These are phyloP conservation scores for Melanostigma gelatinosum DNA, from an alignment of 2,113 vertebrate genomes.

Conservation along the genomic window DNA sequence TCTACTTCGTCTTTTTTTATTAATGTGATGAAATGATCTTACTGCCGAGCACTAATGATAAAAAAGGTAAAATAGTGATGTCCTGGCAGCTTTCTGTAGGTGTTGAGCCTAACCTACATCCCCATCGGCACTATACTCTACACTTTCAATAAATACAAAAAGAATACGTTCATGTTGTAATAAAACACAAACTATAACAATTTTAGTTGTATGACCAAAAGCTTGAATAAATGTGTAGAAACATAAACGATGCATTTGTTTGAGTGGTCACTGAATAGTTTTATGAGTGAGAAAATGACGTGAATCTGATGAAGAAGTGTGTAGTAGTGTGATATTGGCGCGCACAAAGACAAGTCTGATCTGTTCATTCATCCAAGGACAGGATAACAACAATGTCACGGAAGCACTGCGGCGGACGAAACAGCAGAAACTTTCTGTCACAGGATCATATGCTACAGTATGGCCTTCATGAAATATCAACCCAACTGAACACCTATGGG, in stretches of 20 bases:
- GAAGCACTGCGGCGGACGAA: neutral
- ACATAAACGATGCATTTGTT: neutral
- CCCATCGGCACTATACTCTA: neutral
- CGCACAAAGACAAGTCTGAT: neutral
- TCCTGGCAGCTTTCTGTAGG: too few relatives aligned
- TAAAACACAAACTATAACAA: neutral
- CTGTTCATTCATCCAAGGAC: neutral
- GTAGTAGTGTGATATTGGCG: neutral
- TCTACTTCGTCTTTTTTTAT: neutral
- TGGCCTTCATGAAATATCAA: too few relatives aligned
- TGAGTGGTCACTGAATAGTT: neutral
- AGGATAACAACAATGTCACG: neutral
- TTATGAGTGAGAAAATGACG: neutral
- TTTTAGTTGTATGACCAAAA: neutral
- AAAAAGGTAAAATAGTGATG: too few relatives aligned
- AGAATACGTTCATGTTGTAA: neutral
- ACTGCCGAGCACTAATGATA: too few relatives aligned
- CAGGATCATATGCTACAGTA: too few relatives aligned
- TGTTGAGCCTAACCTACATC: too few relatives aligned
- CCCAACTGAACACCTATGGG: too few relatives aligned
- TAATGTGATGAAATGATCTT: too few relatives aligned
- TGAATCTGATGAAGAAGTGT: neutral
- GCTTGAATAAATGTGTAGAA: neutral
- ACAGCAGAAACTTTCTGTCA: too few relatives aligned
- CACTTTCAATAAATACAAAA: neutral